Conservation (phyloP, 2,888 invertebrate species). For the Archaeoteleia sp. region DNA sequence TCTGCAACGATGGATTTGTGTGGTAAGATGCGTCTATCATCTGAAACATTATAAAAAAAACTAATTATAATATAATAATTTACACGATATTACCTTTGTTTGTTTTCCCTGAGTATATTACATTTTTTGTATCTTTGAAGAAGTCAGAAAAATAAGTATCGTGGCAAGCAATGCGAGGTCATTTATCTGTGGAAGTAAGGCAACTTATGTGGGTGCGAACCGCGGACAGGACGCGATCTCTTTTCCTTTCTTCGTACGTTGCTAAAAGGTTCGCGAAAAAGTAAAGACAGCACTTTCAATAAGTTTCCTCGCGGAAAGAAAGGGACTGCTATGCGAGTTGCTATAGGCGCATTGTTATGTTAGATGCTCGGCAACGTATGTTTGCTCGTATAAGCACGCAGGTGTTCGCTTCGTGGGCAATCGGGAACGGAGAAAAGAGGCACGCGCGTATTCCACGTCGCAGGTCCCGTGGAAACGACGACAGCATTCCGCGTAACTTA, state of each 20-base stretch:
- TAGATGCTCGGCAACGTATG: too few relatives aligned
- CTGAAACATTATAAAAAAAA: conserved; percentile 78
- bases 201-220: background rate
- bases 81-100: too few relatives aligned
- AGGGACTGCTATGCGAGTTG: background rate
- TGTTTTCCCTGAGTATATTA: too few relatives aligned
- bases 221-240: background rate
- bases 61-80: background rate
- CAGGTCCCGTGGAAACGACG: background rate
- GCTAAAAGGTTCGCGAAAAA: conserved; percentile 17
- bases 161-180: background rate
- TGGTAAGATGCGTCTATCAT: conserved; percentile 92
- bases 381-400: background rate
- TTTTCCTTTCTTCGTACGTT: background rate
- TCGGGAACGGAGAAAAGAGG: background rate
- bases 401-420: conserved; percentile 7
- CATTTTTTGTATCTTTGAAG: too few relatives aligned
- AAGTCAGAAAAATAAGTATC: background rate
- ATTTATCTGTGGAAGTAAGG: conserved; percentile 10
- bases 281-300: conserved; percentile 4
- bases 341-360: conserved; percentile 3
- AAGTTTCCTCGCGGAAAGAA: conserved; percentile 1
- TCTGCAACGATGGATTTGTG: conserved; percentile 89
- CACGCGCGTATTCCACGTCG: background rate
- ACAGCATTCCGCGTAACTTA: conserved; percentile 6